Percentiles rank a stretch among this genome's conserved stretches.
These are phyloP conservation scores for Scomber colias DNA, from an alignment of 2,113 vertebrate species.

Conservation along the genomic window DNA sequence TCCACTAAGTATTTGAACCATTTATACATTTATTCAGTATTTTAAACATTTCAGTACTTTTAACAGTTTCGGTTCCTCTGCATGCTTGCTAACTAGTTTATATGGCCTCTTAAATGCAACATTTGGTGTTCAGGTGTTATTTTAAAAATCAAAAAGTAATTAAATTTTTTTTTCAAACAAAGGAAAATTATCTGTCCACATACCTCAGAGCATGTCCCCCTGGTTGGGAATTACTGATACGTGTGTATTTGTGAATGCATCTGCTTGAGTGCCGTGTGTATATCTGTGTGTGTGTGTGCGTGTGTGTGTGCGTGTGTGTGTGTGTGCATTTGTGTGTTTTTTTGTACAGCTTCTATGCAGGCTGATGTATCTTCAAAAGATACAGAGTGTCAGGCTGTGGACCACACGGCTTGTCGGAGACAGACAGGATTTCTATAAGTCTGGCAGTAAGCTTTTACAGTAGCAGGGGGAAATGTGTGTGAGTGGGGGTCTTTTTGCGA, in stretches of 20 bases:
- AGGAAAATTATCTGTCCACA: no score
- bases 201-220: no score
- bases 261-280: not conserved
- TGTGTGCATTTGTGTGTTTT: constrained; percentile 12
- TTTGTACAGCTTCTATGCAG: constrained; percentile 13
- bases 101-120: no score
- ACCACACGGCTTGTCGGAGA: constrained; percentile 70
- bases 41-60: no score
- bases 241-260: constrained; percentile 9
- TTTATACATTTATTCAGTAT: no score
- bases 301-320: constrained; percentile 30
- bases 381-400: constrained; percentile 40
- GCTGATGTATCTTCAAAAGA: constrained; percentile 20
- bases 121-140: no score
- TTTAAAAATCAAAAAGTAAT: no score
- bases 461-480: constrained; percentile 49
- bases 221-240: not conserved
- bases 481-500: constrained; percentile 31
- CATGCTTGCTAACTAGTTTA: no score
- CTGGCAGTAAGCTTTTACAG: constrained; percentile 70
- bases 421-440: constrained; percentile 68
- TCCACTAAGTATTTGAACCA: no score
- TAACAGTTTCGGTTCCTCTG: no score
- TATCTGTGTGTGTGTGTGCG: constrained; percentile 9
- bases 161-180: no score